A percentile compares a stretch with the other conserved stretches of the same genome.
Evolutionary conservation across 2,888 invertebrate species (phyloP).

Genomic region (Nyleta sp.): DNA sequence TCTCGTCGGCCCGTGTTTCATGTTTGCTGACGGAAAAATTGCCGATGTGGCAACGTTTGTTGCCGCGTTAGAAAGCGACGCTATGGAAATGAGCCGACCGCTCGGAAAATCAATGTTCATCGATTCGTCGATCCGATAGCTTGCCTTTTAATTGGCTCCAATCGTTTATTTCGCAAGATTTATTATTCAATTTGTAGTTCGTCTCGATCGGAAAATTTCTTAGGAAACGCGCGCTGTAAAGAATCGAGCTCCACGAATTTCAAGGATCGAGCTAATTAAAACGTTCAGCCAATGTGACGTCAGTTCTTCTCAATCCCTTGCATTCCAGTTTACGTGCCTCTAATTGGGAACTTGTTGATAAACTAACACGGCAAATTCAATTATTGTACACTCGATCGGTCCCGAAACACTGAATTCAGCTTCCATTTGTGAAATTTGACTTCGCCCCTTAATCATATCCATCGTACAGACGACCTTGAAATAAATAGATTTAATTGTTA

Average conservation of each 20-base stretch:
- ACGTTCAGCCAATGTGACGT: too few species aligned
- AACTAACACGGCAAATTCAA: too few species aligned
- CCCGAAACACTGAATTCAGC: too few species aligned
- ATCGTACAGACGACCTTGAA: too few species aligned
- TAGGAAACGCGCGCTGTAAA: slow-evolving; percentile 7
- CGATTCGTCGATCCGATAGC: slow-evolving; percentile 38
- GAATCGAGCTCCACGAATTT: not conserved
- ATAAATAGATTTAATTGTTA: too few species aligned
- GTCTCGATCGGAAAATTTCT: slow-evolving; percentile 36
- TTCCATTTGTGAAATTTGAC: too few species aligned
- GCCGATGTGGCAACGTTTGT: slow-evolving; percentile 37
- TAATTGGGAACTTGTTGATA: too few species aligned
- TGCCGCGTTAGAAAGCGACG: slow-evolving; percentile 21
- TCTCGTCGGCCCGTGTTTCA: slow-evolving; percentile 37
- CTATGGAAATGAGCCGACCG: slow-evolving; percentile 10
- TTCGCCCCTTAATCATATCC: too few species aligned
- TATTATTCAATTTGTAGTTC: slow-evolving; percentile 44
- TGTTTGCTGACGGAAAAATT: slow-evolving; percentile 15
- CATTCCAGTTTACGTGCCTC: too few species aligned
- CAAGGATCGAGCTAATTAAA: too few species aligned
- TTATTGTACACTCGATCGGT: too few species aligned
- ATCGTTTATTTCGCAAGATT: slow-evolving; percentile 44
- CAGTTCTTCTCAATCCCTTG: too few species aligned
- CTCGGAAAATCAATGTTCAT: slow-evolving; percentile 40
- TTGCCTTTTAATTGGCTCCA: slow-evolving; percentile 37